Percentiles rank a stretch among this genome's conserved stretches.
phyloP scores from a whole-genome alignment of 2,888 invertebrate genomes.

The Phymatocera aterrima region DNA sequence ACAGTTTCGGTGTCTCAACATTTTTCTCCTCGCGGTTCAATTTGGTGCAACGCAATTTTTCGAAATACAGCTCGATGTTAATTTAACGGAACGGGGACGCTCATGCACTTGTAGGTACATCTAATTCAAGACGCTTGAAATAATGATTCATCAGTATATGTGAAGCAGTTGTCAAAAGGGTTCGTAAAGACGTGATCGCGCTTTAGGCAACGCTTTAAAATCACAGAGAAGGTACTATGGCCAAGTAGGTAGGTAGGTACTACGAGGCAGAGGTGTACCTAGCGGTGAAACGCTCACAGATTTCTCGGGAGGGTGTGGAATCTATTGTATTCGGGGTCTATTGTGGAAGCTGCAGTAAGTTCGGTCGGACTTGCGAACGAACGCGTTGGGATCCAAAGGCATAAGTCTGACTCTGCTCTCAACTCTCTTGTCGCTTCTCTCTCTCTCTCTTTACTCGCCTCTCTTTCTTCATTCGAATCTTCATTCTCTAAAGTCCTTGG shows the following conservation, averaged over 20 bases:
- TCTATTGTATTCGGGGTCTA: constrained; percentile 49
- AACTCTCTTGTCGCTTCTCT: not conserved
- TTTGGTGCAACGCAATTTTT: too few species aligned
- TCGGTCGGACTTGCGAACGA: constrained; percentile 40
- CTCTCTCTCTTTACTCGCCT: not conserved
- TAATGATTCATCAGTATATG: not conserved
- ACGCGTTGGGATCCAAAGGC: constrained; percentile 26
- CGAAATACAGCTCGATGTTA: too few species aligned
- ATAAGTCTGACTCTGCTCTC: constrained; percentile 23
- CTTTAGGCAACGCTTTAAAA: constrained; percentile 4
- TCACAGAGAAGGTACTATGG: constrained; percentile 2
- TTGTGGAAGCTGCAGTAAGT: constrained; percentile 48
- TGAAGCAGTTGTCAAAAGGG: not conserved
- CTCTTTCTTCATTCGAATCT: not conserved
- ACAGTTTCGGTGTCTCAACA: not conserved
- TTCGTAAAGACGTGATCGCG: constrained; percentile 27
- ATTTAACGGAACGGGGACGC: too few species aligned
- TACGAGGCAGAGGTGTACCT: not conserved
- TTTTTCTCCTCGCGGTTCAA: too few species aligned
- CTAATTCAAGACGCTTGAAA: not conserved
- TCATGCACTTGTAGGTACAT: too few species aligned
- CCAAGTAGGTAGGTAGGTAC: not conserved
- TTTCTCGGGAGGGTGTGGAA: constrained; percentile 51
- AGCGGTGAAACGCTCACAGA: constrained; percentile 47
- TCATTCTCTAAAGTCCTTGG: not conserved